Percentiles rank a stretch among this genome's conserved stretches.
Conservation (phyloP, 2,888 invertebrate species). For the Blastobasis adustella region DNA sequence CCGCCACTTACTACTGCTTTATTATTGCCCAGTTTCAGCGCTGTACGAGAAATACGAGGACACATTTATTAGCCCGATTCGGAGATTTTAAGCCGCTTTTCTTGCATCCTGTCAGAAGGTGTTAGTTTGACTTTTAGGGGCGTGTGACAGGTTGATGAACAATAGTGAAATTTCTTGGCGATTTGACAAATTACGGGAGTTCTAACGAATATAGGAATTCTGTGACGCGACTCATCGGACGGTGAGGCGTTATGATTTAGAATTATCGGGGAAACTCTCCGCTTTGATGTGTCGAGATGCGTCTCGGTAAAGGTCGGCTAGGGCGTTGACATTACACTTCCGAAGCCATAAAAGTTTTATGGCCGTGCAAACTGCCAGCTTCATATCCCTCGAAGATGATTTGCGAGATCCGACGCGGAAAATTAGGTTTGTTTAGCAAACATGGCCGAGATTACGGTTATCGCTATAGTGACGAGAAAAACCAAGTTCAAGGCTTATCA, state of each 20-base stretch:
- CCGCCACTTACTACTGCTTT: background rate
- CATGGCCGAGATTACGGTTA: background rate
- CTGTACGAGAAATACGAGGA: background rate
- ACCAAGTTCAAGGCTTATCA: background rate
- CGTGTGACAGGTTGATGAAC: no score
- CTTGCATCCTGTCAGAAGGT: no score
- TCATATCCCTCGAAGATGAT: slow-evolving; percentile 1
- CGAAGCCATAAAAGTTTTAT: slow-evolving; percentile 6
- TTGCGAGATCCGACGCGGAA: background rate
- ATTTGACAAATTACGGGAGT: no score
- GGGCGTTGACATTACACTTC: slow-evolving; percentile 5
- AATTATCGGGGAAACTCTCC: no score
- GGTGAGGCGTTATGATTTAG: no score
- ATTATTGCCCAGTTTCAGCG: background rate
- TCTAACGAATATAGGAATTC: no score
- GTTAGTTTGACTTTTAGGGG: background rate
- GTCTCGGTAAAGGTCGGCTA: background rate
- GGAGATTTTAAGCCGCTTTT: no score
- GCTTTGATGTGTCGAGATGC: background rate
- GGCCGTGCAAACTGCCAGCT: background rate
- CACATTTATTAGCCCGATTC: background rate
- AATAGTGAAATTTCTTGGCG: no score
- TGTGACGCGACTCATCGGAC: no score
- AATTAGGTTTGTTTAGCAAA: no score
- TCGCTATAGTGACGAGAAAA: background rate